phyloP scores from a whole-genome alignment of 2,888 invertebrate species.

The Cerastis leucographa region DNA sequence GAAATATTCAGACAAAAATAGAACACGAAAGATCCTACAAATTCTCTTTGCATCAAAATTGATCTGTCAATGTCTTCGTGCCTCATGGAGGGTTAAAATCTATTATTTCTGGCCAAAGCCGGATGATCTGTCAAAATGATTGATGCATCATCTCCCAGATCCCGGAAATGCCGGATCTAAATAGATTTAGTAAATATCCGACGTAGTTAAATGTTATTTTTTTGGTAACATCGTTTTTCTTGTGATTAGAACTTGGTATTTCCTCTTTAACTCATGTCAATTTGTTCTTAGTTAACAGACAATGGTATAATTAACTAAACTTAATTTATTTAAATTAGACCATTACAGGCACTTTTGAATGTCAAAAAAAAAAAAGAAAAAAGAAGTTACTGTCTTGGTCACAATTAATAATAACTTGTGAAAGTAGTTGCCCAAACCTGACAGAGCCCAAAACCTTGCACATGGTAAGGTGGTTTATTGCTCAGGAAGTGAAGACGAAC shows the following conservation, averaged over 20 bases:
- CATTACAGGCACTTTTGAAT: too few relatives aligned
- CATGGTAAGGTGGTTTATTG: background rate
- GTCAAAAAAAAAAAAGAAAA: too few relatives aligned
- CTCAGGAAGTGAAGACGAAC: too few relatives aligned
- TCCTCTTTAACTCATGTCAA: background rate
- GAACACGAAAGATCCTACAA: background rate
- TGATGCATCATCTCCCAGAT: slow-evolving; percentile 64
- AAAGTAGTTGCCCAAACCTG: too few relatives aligned
- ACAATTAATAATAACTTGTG: too few relatives aligned
- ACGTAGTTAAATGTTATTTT: slow-evolving; percentile 10
- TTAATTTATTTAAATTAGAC: too few relatives aligned
- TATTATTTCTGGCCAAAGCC: slow-evolving; percentile 68
- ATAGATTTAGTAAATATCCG: slow-evolving; percentile 30
- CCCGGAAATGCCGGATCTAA: slow-evolving; percentile 31
- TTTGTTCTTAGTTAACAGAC: background rate
- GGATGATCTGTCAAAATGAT: slow-evolving; percentile 71
- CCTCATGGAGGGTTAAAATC: slow-evolving; percentile 66
- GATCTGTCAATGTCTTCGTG: slow-evolving; percentile 66
- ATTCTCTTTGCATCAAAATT: slow-evolving; percentile 63
- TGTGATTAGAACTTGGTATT: background rate
- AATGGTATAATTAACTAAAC: background rate
- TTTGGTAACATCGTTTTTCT: background rate
- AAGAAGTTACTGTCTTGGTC: too few relatives aligned
- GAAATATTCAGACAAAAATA: slow-evolving; percentile 9
- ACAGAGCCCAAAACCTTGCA: background rate